Conservation (phyloP, 2,113 vertebrate genomes). For the Daphoenositta chrysoptera region DNA sequence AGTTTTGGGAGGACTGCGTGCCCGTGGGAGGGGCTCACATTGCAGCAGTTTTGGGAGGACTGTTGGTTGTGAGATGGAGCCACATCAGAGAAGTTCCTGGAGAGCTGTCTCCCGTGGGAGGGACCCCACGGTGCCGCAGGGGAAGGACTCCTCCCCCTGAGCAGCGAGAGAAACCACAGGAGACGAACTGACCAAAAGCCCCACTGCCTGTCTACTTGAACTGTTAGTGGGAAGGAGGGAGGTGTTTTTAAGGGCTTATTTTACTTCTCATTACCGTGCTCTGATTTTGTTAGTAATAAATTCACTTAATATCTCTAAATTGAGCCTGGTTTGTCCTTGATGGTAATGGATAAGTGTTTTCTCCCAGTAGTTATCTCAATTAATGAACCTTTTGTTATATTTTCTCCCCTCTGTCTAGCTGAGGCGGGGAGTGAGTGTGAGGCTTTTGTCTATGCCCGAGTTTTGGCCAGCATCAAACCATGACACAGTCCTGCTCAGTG, state of each 20-base stretch:
- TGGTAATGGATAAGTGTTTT: neutral
- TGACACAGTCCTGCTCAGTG: neutral
- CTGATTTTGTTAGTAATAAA: neutral
- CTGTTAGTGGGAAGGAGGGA: neutral
- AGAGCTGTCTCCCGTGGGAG: neutral
- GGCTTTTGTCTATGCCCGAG: neutral
- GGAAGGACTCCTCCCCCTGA: neutral
- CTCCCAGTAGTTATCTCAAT: neutral
- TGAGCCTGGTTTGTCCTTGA: neutral
- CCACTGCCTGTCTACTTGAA: neutral
- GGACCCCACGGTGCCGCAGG: fast-evolving
- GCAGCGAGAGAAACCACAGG: fast-evolving
- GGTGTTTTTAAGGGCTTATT: neutral
- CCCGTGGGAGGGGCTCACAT: no score
- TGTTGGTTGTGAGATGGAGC: neutral
- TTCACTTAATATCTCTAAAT: neutral
- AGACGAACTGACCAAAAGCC: neutral
- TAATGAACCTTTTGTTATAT: neutral
- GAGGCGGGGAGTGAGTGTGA: neutral
- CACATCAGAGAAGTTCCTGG: fast-evolving
- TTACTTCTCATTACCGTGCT: neutral
- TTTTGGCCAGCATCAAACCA: neutral
- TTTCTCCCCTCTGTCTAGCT: neutral
- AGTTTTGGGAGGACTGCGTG: neutral
- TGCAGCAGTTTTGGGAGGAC: neutral